Conservation (phyloP, 2,888 invertebrate genomes). For the Candidula unifasciata region DNA sequence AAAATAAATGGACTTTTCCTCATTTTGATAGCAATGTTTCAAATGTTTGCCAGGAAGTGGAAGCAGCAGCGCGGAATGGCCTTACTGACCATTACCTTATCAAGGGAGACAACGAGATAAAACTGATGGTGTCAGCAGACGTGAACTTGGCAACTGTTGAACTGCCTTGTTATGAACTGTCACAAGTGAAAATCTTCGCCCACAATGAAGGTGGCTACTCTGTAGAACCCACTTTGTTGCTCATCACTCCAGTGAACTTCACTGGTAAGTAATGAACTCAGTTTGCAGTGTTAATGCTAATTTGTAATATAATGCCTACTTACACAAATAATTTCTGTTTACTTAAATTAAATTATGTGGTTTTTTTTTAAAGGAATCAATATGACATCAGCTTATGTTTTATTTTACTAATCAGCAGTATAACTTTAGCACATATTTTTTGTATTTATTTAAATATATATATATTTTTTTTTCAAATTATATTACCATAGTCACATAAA, state of each 20-base stretch:
- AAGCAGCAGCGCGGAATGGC: slow-evolving; percentile 20
- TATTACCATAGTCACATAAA: too few species aligned
- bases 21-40: not conserved
- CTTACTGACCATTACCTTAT: slow-evolving; percentile 16
- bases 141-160: not conserved
- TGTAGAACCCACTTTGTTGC: not conserved
- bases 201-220: slow-evolving; percentile 25
- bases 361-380: too few species aligned
- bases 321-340: too few species aligned
- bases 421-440: too few species aligned
- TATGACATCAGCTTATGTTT: too few species aligned
- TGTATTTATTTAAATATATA: too few species aligned
- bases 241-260: slow-evolving; percentile 7
- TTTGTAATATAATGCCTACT: too few species aligned
- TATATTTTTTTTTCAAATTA: too few species aligned
- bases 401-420: too few species aligned
- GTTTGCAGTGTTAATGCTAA: too few species aligned
- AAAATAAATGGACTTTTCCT: too few species aligned
- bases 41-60: slow-evolving; percentile 7
- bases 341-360: too few species aligned
- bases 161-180: not conserved
- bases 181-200: slow-evolving; percentile 14
- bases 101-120: not conserved
- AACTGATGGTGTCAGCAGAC: not conserved
- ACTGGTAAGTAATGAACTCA: slow-evolving; percentile 2